These are phyloP conservation scores for Troilus luridus DNA, from an alignment of 2,888 invertebrate species.

Conservation along the genomic window DNA sequence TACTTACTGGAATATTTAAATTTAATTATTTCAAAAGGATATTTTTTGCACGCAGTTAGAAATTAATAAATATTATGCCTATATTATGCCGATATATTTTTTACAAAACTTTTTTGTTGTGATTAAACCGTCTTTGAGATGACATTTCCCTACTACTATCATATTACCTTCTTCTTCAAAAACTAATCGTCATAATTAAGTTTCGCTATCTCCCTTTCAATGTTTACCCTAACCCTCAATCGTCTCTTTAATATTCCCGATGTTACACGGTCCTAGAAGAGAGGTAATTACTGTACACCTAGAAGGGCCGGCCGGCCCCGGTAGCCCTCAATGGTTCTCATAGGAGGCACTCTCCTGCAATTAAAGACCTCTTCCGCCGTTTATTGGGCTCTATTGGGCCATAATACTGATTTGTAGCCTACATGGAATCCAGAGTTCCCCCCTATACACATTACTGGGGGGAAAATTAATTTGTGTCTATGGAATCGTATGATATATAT, in stretches of 20 bases:
- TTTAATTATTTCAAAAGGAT: too few species aligned
- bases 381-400: not conserved
- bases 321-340: not conserved
- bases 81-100: too few species aligned
- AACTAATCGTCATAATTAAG: not conserved
- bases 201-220: not conserved
- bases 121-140: too few species aligned
- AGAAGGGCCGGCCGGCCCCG: not conserved
- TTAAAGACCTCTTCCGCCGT: not conserved
- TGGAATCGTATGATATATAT: not conserved
- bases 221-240: not conserved
- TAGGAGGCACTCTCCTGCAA: not conserved
- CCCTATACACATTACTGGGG: not conserved
- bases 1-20: too few species aligned
- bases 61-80: too few species aligned
- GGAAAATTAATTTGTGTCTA: not conserved
- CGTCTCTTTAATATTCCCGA: not conserved
- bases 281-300: not conserved
- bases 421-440: not conserved
- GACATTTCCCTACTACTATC: too few species aligned
- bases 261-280: not conserved
- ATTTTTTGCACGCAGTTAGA: too few species aligned
- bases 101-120: too few species aligned
- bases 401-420: constrained; percentile 31
- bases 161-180: not conserved